A percentile compares a stretch with the other conserved stretches of the same genome.
These are phyloP conservation scores for Tamias sibiricus DNA, from an alignment of 2,113 vertebrate genomes.

Conservation along the genomic window DNA sequence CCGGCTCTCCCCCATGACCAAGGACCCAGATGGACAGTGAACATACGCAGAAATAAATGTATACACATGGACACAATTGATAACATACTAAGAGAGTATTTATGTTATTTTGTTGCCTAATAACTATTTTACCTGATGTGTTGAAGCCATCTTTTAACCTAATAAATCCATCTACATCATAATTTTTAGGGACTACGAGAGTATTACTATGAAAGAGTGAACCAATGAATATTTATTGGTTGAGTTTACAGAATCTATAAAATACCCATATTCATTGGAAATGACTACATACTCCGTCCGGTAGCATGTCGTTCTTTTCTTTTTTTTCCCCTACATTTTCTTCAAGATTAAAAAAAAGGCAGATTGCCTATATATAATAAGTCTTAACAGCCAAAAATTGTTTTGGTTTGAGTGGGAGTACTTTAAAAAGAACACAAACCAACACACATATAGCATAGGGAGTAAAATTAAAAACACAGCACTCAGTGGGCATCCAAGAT, in stretches of 20 bases:
- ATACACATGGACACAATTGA: neutral
- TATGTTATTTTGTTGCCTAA: neutral
- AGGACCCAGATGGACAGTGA: neutral
- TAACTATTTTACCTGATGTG: neutral
- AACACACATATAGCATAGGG: neutral
- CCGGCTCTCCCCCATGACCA: neutral
- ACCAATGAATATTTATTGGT: neutral
- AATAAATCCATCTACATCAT: neutral
- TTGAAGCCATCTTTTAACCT: neutral
- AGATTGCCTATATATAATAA: constrained; percentile 49
- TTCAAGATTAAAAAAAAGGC: constrained; percentile 26
- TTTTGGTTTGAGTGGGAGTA: constrained; percentile 67
- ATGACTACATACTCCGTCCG: neutral
- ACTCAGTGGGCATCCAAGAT: neutral
- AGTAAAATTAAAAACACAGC: constrained; percentile 14
- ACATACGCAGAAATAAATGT: neutral
- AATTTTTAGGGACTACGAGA: neutral
- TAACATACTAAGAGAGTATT: neutral
- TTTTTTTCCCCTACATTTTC: constrained; percentile 39
- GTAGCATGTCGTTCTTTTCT: neutral
- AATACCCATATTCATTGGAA: constrained; percentile 7
- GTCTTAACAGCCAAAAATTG: constrained; percentile 44
- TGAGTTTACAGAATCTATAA: constrained; percentile 29
- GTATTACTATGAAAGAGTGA: neutral
- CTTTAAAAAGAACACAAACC: constrained; percentile 52